Conservation (phyloP, 2,888 invertebrate species). For the Pammene aurita region DNA sequence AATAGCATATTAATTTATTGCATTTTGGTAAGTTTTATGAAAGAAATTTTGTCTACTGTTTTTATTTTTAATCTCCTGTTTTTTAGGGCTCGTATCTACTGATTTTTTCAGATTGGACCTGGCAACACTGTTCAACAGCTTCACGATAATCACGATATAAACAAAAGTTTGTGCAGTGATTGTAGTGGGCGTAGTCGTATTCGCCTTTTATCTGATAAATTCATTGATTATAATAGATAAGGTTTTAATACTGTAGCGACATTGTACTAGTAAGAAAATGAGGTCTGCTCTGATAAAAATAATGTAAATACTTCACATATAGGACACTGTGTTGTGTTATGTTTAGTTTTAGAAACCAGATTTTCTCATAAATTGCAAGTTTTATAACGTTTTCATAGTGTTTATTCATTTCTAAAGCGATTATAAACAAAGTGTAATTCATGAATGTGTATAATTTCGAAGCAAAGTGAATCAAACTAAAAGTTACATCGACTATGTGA, state of each 20-base stretch:
- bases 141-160: constrained; percentile 56
- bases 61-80: too few species aligned
- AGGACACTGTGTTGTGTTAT: constrained; percentile 24
- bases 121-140: too few species aligned
- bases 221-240: constrained; percentile 73
- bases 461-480: constrained; percentile 61
- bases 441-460: constrained; percentile 35
- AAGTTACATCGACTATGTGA: constrained; percentile 44
- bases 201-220: constrained; percentile 62
- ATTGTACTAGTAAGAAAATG: constrained; percentile 65
- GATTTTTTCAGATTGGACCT: too few species aligned
- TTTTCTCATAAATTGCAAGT: background rate
- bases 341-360: constrained; percentile 7
- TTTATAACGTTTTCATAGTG: background rate
- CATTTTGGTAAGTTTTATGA: too few species aligned
- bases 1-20: too few species aligned
- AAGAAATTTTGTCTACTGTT: too few species aligned
- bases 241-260: constrained; percentile 52
- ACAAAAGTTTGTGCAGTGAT: constrained; percentile 58
- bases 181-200: constrained; percentile 73
- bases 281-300: constrained; percentile 53
- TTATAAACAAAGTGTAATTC: constrained; percentile 30
- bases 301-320: constrained; percentile 44
- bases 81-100: too few species aligned
- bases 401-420: constrained; percentile 13